Base-by-base conservation (phyloP, 92 coral and sea anemone species). In the Pocillopora meandrina region DNA sequence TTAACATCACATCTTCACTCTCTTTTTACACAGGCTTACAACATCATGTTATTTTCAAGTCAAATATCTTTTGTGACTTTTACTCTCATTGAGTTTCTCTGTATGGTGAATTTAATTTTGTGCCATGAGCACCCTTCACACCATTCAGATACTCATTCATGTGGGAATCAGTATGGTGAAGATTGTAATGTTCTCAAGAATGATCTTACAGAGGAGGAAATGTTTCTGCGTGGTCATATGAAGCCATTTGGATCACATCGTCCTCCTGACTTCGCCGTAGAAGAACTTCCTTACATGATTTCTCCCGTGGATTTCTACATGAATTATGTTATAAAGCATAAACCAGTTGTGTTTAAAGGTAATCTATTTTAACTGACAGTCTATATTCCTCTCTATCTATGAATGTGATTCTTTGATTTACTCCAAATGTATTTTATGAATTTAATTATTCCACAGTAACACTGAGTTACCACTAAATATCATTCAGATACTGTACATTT, bases 221-320 rank as follows among this genome's bases (percentile, higher is more conserved):
- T 96, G 92, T 96, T 94, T 66, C 35, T 80, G 23, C 91, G 85
- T 85, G 99, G 99, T 7, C 99, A 96, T 67, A 71, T 90, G 90
- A 94, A 96, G 82, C 99, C 95, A 31, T 96, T 96, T 92, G 99
- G 99, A 2, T 96, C 99, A 36, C 99, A 96, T 83, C 98, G 94
- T 2, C 97, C 97, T 62, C 99, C 99, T 2, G 96, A 96, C 83
- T 93, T 77, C 76, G 58, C 89, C 42, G 95, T 93, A 11, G 99
- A 96, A 72, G 96, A 94, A 82, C 91, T 96, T 49, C 91, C 93
- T 3, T 92, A 88, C 82, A 94, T 95, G 95, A 96, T 96, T 33
- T 94, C 99, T 13, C 95, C 99, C 13, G 83, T 94, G 71, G 99
- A 96, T 79, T 96, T 96, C 81, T 96, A 92, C 61, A 92, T 96